Evolutionary conservation across 35 echinoderm and acorn worm species (phyloP), one percentile per base, ranked within the genome.

Genomic region (Diadema setosum): DNA sequence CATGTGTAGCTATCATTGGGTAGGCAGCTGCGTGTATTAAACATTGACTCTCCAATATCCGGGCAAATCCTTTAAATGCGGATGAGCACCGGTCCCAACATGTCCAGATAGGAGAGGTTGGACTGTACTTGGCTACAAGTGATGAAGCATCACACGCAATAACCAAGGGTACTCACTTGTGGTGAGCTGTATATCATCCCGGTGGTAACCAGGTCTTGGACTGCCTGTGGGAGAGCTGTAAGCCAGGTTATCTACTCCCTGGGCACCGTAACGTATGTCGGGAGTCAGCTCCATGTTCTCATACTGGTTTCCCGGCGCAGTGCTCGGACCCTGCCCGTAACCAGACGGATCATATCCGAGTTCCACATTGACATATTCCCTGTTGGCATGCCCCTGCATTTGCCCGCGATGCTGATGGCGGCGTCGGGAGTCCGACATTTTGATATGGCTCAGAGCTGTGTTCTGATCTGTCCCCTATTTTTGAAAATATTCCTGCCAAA

Each of bases 121-220:
- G n/a, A n/a, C n/a, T n/a, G n/a, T n/a, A n/a, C n/a, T n/a, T n/a
- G n/a, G n/a, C n/a, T n/a, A n/a, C n/a, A n/a, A n/a, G n/a, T n/a
- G n/a, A n/a, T n/a, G n/a, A n/a, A n/a, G n/a, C n/a, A n/a, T n/a
- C n/a, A n/a, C n/a, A n/a, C n/a, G n/a, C n/a, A n/a, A n/a, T n/a
- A n/a, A n/a, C n/a, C n/a, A n/a, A n/a, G n/a, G n/a, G n/a, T 11
- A 78, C 73, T 78, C 44, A 78, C 73, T 78, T 78, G 73, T 78
- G 20, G 24, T 78, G 24, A 78, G 40, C 20, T 78, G 73, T 35
- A 78, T 78, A 44, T 44, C 73, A 34, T 78, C 36, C 20, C 5
- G 5, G 34, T 25, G 36, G 44, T 78, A 78, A 41, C 73, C 73
- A 42, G 33, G 24, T 7, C 39, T 26, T 12, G 73, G 73, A 17